phyloP scores from a whole-genome alignment of 2,888 invertebrate genomes.

The Drosophila putrida region DNA sequence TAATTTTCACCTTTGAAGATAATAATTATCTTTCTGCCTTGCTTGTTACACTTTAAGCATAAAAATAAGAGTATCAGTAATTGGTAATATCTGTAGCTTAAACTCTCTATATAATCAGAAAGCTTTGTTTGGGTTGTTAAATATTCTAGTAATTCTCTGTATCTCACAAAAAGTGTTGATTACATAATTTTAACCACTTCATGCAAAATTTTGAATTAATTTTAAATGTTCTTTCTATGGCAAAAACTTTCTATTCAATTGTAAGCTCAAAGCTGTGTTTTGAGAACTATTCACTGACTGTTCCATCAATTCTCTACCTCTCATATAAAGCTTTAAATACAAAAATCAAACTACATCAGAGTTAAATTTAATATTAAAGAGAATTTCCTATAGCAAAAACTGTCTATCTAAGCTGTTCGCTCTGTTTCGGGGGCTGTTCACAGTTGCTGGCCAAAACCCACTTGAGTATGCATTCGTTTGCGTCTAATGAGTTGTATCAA shows the following conservation, averaged over 20 bases:
- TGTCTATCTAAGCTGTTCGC: conserved; percentile 13
- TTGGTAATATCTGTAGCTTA: too few relatives aligned
- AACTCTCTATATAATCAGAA: too few relatives aligned
- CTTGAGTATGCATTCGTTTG: conserved; percentile 82
- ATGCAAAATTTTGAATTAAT: too few relatives aligned
- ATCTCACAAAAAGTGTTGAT: too few relatives aligned
- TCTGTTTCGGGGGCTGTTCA: conserved; percentile 15
- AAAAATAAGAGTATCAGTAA: too few relatives aligned
- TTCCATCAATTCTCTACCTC: background rate
- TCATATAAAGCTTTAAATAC: background rate
- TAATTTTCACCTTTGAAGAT: background rate
- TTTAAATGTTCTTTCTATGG: too few relatives aligned
- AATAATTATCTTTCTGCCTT: background rate
- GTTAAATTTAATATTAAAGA: conserved; percentile 24
- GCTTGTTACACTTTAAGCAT: background rate
- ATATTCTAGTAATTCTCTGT: too few relatives aligned
- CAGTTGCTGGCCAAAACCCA: conserved; percentile 47
- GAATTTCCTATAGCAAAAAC: background rate
- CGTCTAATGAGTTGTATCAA: conserved; percentile 84
- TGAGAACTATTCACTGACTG: too few relatives aligned
- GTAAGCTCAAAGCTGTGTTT: too few relatives aligned
- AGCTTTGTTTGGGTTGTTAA: too few relatives aligned
- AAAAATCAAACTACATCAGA: background rate
- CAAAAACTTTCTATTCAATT: too few relatives aligned
- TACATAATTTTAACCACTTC: too few relatives aligned